These are phyloP conservation scores for Leptodactylus fallax DNA, from an alignment of 2,797 vertebrate species.

Conservation along the genomic window DNA sequence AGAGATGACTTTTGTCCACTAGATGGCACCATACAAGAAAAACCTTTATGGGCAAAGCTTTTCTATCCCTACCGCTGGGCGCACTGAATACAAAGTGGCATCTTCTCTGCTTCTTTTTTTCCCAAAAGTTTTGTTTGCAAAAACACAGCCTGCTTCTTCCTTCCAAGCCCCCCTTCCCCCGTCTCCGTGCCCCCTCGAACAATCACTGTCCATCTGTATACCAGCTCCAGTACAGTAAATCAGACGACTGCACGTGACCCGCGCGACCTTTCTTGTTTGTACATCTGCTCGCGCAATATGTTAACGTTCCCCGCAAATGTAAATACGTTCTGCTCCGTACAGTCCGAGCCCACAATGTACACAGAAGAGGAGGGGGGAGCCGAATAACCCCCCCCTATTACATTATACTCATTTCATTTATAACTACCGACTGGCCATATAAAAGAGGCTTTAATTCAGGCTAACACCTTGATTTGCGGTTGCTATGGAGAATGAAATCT, in stretches of 20 bases:
- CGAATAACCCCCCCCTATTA: slow-evolving; percentile 61
- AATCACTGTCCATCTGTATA: slow-evolving; percentile 76
- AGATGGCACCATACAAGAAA: not conserved
- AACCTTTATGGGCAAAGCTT: not conserved
- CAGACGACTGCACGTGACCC: slow-evolving; percentile 76
- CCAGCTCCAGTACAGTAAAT: slow-evolving; percentile 76
- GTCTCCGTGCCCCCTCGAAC: slow-evolving; percentile 69
- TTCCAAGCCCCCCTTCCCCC: not conserved
- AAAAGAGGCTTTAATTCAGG: slow-evolving; percentile 86
- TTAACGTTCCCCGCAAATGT: slow-evolving; percentile 80
- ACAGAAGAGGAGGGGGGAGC: slow-evolving; percentile 78
- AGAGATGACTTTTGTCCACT: not conserved
- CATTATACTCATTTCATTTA: slow-evolving; percentile 85
- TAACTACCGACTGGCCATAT: slow-evolving; percentile 85
- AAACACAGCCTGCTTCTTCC: not conserved
- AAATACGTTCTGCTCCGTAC: slow-evolving; percentile 70
- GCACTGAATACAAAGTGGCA: not conserved
- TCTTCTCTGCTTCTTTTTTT: not conserved
- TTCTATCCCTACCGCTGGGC: too few species aligned
- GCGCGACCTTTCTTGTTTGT: slow-evolving; percentile 81
- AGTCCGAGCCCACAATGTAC: slow-evolving; percentile 77
- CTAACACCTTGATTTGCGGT: slow-evolving; percentile 88
- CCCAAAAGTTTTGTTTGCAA: not conserved
- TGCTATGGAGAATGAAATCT: slow-evolving; percentile 89
- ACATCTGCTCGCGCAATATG: slow-evolving; percentile 81